Base-by-base conservation (phyloP, 1,140 invertebrate species). In the Aphis gossypii region DNA sequence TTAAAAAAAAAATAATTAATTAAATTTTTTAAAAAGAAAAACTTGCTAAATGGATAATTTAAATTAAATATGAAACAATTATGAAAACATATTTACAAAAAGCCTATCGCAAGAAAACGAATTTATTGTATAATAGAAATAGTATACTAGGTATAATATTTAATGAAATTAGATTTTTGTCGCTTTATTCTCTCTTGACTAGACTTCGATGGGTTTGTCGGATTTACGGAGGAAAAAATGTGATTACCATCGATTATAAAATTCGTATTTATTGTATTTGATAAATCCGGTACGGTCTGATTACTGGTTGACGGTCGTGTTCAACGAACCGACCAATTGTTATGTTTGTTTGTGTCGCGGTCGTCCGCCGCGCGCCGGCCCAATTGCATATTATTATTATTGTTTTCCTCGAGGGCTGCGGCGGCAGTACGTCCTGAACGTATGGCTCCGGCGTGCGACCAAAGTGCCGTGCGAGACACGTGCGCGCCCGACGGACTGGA, bases 301-400 rank as follows among this genome's bases (percentile, higher is more conserved):
- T 23, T 9, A 30, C 56, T 60, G 30, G 60, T 90, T 54, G 89
- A 3, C 86, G 86, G 86, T 90, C 89, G 89, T 68, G 89, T 60
- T 90, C 89, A 41, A 23, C 89, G 89, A 90, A 48, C 89, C 89
- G 89, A 68, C 89, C 89, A 68, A 90, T 90, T 90, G 89, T 90
- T 90, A 56, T 90, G 56, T 90, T 90, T 90, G 89, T 60, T 68
- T 60, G 89, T 35, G 89, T 60, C 89, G 89, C 21, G n/a, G 54
- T 44, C 23, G 54, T 89, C n/a, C 30, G 20, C 46, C 23, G 54
- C 54, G 20, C 30, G 20, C 46, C 48, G 87, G 41, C 84, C 21
- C 30, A 48, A 46, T 48, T 38, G 88, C 48, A 25, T 60, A 25
- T 44, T 90, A 23, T 41, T 41, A 56, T 90, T 90, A 60, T 90